Evolutionary conservation across 2,888 invertebrate genomes (phyloP).

Genomic region (Cylindroiulus punctatus): DNA sequence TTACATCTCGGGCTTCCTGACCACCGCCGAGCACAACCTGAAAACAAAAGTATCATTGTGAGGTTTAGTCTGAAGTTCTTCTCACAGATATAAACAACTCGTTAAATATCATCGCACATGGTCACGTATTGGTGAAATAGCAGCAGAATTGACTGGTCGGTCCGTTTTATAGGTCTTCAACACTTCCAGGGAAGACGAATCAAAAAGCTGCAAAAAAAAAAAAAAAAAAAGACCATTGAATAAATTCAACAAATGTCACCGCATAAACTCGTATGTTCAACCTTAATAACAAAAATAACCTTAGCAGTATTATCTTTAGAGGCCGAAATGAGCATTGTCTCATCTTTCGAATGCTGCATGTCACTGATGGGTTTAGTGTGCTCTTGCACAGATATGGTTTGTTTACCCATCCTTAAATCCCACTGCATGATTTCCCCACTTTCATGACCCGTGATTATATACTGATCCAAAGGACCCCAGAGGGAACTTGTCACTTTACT

Average conservation of each 20-base stretch:
- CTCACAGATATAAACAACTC: background rate
- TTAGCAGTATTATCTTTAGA: slow-evolving; percentile 97
- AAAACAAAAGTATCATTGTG: slow-evolving; percentile 56
- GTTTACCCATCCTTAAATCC: slow-evolving; percentile 89
- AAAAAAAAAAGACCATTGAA: slow-evolving; percentile 9
- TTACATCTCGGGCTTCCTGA: slow-evolving; percentile 99
- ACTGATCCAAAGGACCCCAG: slow-evolving; percentile 94
- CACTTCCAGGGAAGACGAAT: slow-evolving; percentile 83
- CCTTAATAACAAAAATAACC: slow-evolving; percentile 62
- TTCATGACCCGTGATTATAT: slow-evolving; percentile 91
- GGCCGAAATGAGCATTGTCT: slow-evolving; percentile 96
- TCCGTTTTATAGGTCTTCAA: slow-evolving; percentile 98
- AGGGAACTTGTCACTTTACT: slow-evolving; percentile 90
- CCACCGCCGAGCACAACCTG: slow-evolving; percentile 95
- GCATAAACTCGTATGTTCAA: background rate
- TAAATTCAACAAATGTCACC: background rate
- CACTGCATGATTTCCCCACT: slow-evolving; percentile 91
- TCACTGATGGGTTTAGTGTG: slow-evolving; percentile 92
- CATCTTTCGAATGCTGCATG: slow-evolving; percentile 93
- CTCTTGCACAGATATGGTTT: slow-evolving; percentile 79
- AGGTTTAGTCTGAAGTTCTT: no score
- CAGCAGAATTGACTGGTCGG: slow-evolving; percentile 96
- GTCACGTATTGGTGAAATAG: slow-evolving; percentile 93
- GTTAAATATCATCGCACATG: slow-evolving; percentile 74
- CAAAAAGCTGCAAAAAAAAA: slow-evolving; percentile 74